Evolutionary conservation across 2,888 invertebrate species (phyloP), one percentile per base, ranked within the genome.

Genomic region (Stratiomys singularior): DNA sequence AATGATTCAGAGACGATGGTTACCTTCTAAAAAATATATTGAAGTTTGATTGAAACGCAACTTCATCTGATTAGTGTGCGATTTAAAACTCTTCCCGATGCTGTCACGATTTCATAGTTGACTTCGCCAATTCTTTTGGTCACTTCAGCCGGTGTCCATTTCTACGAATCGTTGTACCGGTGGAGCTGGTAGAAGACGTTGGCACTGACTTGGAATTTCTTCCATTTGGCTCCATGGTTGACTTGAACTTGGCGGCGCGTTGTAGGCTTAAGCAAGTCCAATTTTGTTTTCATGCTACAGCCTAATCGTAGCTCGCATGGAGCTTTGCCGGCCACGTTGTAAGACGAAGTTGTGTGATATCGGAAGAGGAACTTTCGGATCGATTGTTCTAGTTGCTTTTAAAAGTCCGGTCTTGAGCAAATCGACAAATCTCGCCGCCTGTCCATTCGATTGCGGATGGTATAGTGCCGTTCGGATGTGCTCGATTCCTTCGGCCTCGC

Each of bases 141-240:
- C 25, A 64, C 28, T 23, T 1, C 23, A 15, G 18, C 64, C 27
- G 25, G 27, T 27, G 28, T 27, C 64, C 64, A 64, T 28, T 64
- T 64, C 64, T 27, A 64, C 7, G 5, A 27, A 4, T 5, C n/a
- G n/a, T n/a, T n/a, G n/a, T n/a, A n/a, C 5, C 21, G 44, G 46
- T 47, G 44, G 21, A 69, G 37, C 44, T 67, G 28, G 1, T 18
- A 15, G 44, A 37, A 67, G 11, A 37, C 37, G 15, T 69, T 47
- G 25, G 37, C 69, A 44, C 69, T 46, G 9, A 27, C 23, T 15
- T 69, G 46, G 44, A 69, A 69, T 44, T 69, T 21, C 9, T 46
- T 69, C 44, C 69, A 69, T 18, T 69, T 69, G n/a, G 69, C 69
- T 18, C 69, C 69, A 27, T 69, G 69, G 46, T 47, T 23, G 23